Percentiles rank a stretch among this genome's conserved stretches.
Evolutionary conservation across 1,140 invertebrate genomes (phyloP).

Genomic region (Kradibia gibbosae): DNA sequence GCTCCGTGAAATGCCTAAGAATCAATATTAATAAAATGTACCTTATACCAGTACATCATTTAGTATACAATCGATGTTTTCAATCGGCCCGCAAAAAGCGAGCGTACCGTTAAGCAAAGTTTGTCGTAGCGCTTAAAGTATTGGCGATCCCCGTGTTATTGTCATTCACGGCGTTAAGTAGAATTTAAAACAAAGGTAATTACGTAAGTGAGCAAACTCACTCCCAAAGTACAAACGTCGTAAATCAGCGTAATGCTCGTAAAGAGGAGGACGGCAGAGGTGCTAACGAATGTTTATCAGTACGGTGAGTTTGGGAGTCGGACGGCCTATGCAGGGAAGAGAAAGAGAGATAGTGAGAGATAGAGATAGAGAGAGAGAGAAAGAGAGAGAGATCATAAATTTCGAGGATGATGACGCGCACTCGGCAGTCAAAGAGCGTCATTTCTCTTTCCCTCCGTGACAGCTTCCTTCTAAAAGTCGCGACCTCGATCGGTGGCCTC

Average conservation of each 20-base stretch:
- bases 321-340: not conserved
- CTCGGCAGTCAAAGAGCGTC: slow-evolving; percentile 44
- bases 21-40: too few relatives aligned
- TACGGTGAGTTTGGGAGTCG: not conserved
- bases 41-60: too few relatives aligned
- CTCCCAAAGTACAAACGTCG: not conserved
- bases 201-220: not conserved
- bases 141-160: not conserved
- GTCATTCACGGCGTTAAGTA: not conserved
- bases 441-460: slow-evolving; percentile 44
- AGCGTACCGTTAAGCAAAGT: too few relatives aligned
- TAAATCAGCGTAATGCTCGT: not conserved
- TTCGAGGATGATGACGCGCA: not conserved
- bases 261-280: not conserved
- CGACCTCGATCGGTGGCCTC: slow-evolving; percentile 60
- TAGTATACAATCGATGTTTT: too few relatives aligned
- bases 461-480: slow-evolving; percentile 54
- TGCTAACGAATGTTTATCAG: not conserved
- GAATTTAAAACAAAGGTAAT: not conserved
- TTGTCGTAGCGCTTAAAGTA: too few relatives aligned
- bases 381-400: not conserved
- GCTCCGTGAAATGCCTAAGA: too few relatives aligned
- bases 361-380: not conserved
- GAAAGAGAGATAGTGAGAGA: not conserved
- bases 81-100: too few relatives aligned